A percentile compares a stretch with the other conserved stretches of the same genome.
Evolutionary conservation across 2,113 vertebrate genomes (phyloP).

Genomic region (Callaeas wilsoni): DNA sequence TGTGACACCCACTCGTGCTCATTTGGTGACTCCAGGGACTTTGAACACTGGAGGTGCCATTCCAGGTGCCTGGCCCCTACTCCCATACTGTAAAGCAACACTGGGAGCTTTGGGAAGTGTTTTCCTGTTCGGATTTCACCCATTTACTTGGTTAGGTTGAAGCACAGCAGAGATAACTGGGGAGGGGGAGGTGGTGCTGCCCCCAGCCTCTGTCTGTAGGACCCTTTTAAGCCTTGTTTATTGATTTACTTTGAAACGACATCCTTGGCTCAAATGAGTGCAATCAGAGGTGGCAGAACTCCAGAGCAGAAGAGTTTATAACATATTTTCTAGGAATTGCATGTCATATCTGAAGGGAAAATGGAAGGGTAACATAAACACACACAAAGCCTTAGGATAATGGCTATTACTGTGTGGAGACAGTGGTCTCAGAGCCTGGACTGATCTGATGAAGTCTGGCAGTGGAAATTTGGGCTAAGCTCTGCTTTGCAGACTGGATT

Average conservation of each 20-base stretch:
- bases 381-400: background rate
- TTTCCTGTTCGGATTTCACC: background rate
- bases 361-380: conserved; percentile 32
- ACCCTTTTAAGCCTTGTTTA: background rate
- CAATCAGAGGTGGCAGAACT: conserved; percentile 43
- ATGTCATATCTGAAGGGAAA: conserved; percentile 53
- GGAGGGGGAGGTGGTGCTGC: background rate
- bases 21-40: background rate
- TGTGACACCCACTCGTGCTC: fast-evolving
- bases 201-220: background rate
- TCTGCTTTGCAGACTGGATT: background rate
- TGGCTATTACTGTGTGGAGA: background rate
- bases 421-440: background rate
- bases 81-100: background rate
- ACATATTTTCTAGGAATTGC: background rate
- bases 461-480: background rate
- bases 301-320: conserved; percentile 25
- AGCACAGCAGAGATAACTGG: background rate
- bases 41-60: background rate
- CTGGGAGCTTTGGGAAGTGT: background rate
- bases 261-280: conserved; percentile 2
- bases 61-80: background rate
- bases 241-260: conserved; percentile 41
- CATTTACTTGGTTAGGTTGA: background rate
- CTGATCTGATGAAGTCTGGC: conserved; percentile 25